Evolutionary conservation across 2,888 invertebrate species (phyloP), one percentile per base, ranked within the genome.

Genomic region (Machimus rusticus): DNA sequence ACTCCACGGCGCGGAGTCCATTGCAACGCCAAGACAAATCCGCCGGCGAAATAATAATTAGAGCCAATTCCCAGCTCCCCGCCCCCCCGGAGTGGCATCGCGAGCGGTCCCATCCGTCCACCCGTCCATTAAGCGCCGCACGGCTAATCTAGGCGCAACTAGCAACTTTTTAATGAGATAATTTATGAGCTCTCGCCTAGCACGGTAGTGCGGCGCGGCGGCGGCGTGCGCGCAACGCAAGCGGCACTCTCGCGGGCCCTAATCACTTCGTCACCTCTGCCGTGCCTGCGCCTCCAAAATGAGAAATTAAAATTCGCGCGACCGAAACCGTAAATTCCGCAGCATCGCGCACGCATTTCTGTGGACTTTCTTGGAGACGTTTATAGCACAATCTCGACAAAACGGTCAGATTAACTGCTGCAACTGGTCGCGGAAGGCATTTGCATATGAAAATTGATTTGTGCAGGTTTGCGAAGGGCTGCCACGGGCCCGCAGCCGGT

Each of bases 381-480:
- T 84, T 66, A 66, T 66, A 23, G 82, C 37, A 66, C 23, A 66
- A 39, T 57, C 66, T 31, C 37, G 23, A 84, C 82, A 66, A 66
- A 84, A 37, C 82, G 37, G 23, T n/a, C 12, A 84, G 82, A 84
- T 84, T 82, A 57, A 84, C 82, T n/a, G 66, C 82, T 66, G 82
- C 82, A 84, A 84, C 82, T 66, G 82, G 37, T 39, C 55, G 34
- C 23, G n/a, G 23, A 66, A 46, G 12, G 39, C 57, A 84, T 84
- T 84, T 84, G 66, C 82, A 84, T 84, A 84, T 66, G 82, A 84
- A 84, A 84, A 66, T 66, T 84, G 82, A 84, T 84, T 84, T 66
- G 81, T 37, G 16, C 28, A 51, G 5, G 6, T 66, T 12, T 2
- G 2, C 8, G 28, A 28, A 55, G 55, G n/a, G 16, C 77, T 77